Evolutionary conservation across 2,888 invertebrate species (phyloP), one percentile per base, ranked within the genome.

Genomic region (Athetis lepigone): DNA sequence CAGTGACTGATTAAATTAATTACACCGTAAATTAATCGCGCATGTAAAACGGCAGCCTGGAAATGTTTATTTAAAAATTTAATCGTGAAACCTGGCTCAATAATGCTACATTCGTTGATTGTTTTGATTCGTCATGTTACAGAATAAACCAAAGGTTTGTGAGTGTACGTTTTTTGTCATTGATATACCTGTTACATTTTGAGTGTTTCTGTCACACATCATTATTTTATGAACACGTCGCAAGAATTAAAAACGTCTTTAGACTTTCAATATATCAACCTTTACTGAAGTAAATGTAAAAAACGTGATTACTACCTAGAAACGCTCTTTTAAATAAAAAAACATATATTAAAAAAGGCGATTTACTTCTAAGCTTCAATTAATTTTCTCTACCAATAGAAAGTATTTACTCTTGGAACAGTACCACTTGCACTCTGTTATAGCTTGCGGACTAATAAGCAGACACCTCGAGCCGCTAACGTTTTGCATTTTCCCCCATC

Each of bases 1-100:
- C 79, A 81, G 63, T 57, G 77, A 75, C 74, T 75, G 80, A 83
- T 81, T 83, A 81, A 84, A 85, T 80, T 83, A 76, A 84, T 83
- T 84, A 78, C 60, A 67, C 59, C 37, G 63, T 54, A 70, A 81
- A 80, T 83, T 79, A 75, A 80, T 80, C 46, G 77, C 66, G 39
- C 62, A 66, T 68, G 70, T 72, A 47, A 59, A 75, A 58, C 45
- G 45, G 25, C 45, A 9, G 56, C 37, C 43, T 39, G 47, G 51
- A 36, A 64, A 47, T 64, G 66, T 69, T 64, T 71, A 56, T 66
- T 70, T 67, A 61, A 49, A 70, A 58, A 64, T 72, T 45, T 42
- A 51, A 57, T 47, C 9, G 21, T 40, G 13, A 2, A 23, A 55
- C 52, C 75, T 52, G 27, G 43, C 33, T 37, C 37, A 50, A 47